These are phyloP conservation scores for Penaeus monodon DNA, from an alignment of 2,888 invertebrate genomes.

Conservation along the genomic window DNA sequence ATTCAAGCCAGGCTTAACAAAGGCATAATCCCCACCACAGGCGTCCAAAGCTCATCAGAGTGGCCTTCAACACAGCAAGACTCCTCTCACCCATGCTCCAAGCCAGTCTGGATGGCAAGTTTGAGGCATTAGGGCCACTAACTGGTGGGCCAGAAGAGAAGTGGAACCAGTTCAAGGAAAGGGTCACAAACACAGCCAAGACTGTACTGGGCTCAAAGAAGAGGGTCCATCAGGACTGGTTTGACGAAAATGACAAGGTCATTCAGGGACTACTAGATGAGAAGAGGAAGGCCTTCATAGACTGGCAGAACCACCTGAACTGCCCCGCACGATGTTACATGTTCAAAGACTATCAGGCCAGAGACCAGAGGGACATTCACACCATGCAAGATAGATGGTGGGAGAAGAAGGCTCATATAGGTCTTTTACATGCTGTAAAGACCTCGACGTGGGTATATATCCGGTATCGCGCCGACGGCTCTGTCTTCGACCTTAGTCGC, in stretches of 20 bases:
- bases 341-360: no score
- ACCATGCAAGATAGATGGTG: no score
- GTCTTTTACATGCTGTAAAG: no score
- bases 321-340: no score
- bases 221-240: no score
- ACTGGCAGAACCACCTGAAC: neutral
- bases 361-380: no score
- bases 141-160: neutral
- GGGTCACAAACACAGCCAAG: neutral
- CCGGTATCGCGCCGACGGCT: no score
- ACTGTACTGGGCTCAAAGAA: neutral
- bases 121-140: conserved; percentile 1
- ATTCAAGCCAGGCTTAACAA: neutral
- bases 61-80: no score
- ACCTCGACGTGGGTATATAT: no score
- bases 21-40: neutral
- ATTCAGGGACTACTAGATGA: neutral
- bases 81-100: neutral
- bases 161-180: conserved; percentile 9
- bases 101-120: neutral
- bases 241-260: neutral
- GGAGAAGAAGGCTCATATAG: no score
- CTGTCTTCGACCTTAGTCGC: no score
- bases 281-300: neutral
- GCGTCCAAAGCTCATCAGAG: neutral